Evolutionary conservation across 1,140 invertebrate species (phyloP), one percentile per base, ranked within the genome.

Genomic region (Drosophila chauvacae): DNA sequence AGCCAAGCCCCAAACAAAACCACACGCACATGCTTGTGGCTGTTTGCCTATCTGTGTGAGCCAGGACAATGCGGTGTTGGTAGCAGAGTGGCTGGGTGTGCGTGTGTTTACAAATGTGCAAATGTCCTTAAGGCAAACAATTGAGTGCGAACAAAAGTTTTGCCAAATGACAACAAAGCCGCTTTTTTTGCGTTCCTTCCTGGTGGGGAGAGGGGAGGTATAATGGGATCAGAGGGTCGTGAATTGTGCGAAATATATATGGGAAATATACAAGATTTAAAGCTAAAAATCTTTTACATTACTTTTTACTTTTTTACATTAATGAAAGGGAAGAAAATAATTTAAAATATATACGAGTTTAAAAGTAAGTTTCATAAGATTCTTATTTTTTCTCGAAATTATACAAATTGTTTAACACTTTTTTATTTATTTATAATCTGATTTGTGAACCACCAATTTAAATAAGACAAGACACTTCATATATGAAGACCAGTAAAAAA

Each of bases 121-220:
- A 90, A 90, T 85, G 86, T 90, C 81, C 85, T 90, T 85, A 85
- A 90, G 86, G 85, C 86, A 90, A 84, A 84, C 90, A 91, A 91
- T 91, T 90, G 90, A 90, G 90, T 91, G 90, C 77, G 90, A 91
- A 91, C 76, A 84, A 91, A 91, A 91, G 80, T 91, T 91, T 77
- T 65, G 70, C 60, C 78, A 81, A 90, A 69, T 90, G 81, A 90
- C 81, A 90, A 85, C 81, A 90, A 85, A 75, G 66, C 77, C 78
- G 53, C 58, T 78, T 77, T 90, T 81, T 77, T 63, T 70, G 37
- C 26, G 35, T 42, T 18, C 35, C 37, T 62, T 58, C 26, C 35
- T 56, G 30, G 39, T 11, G 62, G 45, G 33, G 18, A 41, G 39
- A 33, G 39, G 39, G 58, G 41, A 30, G 35, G 23, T 53, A 86